Evolutionary conservation across 2,888 invertebrate genomes (phyloP), one percentile per base, ranked within the genome.

Genomic region (Dolichomitus sp.): DNA sequence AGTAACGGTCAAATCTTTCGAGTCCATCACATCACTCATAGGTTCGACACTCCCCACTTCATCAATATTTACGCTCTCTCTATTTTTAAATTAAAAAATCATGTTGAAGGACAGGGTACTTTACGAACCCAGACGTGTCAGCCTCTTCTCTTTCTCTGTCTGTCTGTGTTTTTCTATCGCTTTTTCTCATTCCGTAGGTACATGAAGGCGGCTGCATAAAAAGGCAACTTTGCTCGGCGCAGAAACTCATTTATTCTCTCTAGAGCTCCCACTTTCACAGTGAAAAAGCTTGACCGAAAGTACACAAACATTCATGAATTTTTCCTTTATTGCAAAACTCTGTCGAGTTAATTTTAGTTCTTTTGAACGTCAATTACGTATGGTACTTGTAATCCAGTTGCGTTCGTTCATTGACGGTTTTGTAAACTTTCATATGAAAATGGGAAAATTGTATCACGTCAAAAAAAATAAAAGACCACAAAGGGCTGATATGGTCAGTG

Each of bases 171-270:
- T 74, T 69, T 65, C 57, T 30, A 17, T 19, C 33, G 45, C 69
- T 30, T 65, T 65, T 57, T 57, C 59, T 72, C 45, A 27, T 65
- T 17, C 27, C 74, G 37, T 17, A 59, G 57, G 59, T 59, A 79
- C 42, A 57, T 45, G 69, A 50, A 75, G n/a, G 40, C 79, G 59
- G 70, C 70, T 79, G 75, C 70, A 75, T 79, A 75, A 79, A 82
- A 79, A 79, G 70, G 45, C 23, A 82, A 75, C 82, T 82, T 79
- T 82, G n/a, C 70, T 27, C 23, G 42, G 70, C 59, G 74, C 59
- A 63, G 19, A 52, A 82, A 79, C 82, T 82, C 82, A 82, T 82
- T 82, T 82, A 75, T 75, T 75, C 66, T 70, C 57, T 70, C 79
- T 40, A 19, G 30, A 59, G 17, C 19, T 69, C 73, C 57, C 54